A percentile compares a stretch with the other conserved stretches of the same genome.
phyloP scores from a whole-genome alignment of 2,888 invertebrate genomes.

The Lasioglossum oenotherae region DNA sequence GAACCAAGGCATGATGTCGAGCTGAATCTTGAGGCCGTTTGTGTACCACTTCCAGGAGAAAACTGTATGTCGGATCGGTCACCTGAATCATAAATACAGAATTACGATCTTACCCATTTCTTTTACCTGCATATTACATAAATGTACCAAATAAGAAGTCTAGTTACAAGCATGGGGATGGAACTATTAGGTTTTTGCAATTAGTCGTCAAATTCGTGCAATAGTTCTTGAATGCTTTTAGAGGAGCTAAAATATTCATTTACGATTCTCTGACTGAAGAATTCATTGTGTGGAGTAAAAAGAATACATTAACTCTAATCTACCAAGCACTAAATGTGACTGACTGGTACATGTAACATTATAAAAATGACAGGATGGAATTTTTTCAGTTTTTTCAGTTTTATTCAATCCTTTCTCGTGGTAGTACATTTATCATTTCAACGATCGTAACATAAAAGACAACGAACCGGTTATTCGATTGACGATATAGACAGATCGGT shows the following conservation, averaged over 20 bases:
- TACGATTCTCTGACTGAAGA: background rate
- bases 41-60: slow-evolving; percentile 76
- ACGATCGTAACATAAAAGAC: background rate
- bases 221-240: background rate
- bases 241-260: background rate
- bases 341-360: background rate
- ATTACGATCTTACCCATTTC: slow-evolving; percentile 8
- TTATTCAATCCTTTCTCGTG: background rate
- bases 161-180: background rate
- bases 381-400: background rate
- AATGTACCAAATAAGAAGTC: background rate
- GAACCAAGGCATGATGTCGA: slow-evolving; percentile 85
- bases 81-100: slow-evolving; percentile 67
- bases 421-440: background rate
- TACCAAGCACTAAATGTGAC: background rate
- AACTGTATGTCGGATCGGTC: slow-evolving; percentile 71
- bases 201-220: background rate
- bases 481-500: background rate
- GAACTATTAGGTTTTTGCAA: background rate
- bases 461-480: background rate
- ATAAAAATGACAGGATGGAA: background rate
- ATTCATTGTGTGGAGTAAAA: background rate
- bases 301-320: background rate
- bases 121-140: background rate
- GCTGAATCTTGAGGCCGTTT: slow-evolving; percentile 84